Conservation (phyloP, 1,140 invertebrate genomes). For the Whitmania pigra region DNA sequence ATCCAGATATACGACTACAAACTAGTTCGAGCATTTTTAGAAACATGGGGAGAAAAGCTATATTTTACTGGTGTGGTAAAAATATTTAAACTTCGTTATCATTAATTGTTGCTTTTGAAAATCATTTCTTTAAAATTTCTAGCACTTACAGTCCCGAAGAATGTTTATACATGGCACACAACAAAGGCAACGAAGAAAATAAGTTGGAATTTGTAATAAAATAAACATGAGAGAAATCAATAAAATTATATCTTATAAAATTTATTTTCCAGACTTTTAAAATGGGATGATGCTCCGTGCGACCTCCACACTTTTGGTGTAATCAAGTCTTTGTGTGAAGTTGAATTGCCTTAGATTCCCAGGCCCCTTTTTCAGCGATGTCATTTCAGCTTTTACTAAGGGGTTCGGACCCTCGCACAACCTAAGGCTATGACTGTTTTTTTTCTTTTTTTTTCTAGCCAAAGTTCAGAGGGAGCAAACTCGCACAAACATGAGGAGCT, state of each 20-base stretch:
- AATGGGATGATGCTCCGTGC: constrained; percentile 21
- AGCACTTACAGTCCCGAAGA: constrained; percentile 22
- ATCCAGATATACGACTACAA: too few relatives aligned
- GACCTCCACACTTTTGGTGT: constrained; percentile 14
- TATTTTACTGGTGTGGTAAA: background rate
- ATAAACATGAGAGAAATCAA: background rate
- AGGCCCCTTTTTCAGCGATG: too few relatives aligned
- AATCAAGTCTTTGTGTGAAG: constrained; percentile 19
- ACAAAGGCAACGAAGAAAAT: constrained; percentile 9
- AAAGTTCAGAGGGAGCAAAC: too few relatives aligned
- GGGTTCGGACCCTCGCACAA: too few relatives aligned
- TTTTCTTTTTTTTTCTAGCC: too few relatives aligned
- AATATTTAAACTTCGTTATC: too few relatives aligned
- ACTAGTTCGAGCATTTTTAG: too few relatives aligned
- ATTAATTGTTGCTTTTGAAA: too few relatives aligned
- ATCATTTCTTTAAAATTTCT: background rate
- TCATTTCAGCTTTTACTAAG: too few relatives aligned
- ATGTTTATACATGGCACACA: constrained; percentile 18
- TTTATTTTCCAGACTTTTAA: constrained; percentile 16
- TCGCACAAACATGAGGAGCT: too few relatives aligned
- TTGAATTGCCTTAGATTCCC: background rate
- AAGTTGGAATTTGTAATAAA: constrained; percentile 2
- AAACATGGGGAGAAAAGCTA: too few relatives aligned
- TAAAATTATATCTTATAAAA: background rate
- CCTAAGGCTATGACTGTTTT: too few relatives aligned